Conservation (phyloP, 2,113 vertebrate species). For the Acrocephalus kingi region DNA sequence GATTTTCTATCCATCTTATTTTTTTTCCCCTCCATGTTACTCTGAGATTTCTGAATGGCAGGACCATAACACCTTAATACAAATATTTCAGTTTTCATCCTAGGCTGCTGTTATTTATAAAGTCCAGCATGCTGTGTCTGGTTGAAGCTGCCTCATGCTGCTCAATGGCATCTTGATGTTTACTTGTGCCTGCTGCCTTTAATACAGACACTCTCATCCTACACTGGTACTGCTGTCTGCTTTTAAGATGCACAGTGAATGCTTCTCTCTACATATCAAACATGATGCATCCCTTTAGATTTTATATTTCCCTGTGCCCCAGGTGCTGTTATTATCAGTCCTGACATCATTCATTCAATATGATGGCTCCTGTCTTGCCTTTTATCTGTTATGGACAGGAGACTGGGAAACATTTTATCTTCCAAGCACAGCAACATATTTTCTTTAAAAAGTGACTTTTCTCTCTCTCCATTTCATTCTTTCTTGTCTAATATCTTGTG, state of each 20-base stretch:
- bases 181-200: not conserved
- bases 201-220: not conserved
- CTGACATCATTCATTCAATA: conserved; percentile 39
- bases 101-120: not conserved
- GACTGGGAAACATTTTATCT: conserved; percentile 62
- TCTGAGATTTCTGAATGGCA: not conserved
- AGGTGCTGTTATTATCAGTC: conserved; percentile 33
- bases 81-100: not conserved
- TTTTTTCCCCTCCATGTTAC: not conserved
- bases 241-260: conserved; percentile 16
- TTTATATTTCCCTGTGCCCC: conserved; percentile 15
- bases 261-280: conserved; percentile 45
- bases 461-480: not conserved
- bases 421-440: conserved; percentile 15
- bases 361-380: conserved; percentile 42
- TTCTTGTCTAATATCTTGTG: not conserved
- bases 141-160: not conserved
- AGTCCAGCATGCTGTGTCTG: not conserved
- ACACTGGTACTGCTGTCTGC: not conserved
- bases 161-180: not conserved
- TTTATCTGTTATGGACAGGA: conserved; percentile 54
- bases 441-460: conserved; percentile 16
- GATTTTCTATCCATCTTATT: not conserved
- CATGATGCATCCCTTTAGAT: conserved; percentile 25
- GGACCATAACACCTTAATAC: not conserved